phyloP scores from a whole-genome alignment of 1,140 invertebrate genomes.

The Rhagoletis zephyria region DNA sequence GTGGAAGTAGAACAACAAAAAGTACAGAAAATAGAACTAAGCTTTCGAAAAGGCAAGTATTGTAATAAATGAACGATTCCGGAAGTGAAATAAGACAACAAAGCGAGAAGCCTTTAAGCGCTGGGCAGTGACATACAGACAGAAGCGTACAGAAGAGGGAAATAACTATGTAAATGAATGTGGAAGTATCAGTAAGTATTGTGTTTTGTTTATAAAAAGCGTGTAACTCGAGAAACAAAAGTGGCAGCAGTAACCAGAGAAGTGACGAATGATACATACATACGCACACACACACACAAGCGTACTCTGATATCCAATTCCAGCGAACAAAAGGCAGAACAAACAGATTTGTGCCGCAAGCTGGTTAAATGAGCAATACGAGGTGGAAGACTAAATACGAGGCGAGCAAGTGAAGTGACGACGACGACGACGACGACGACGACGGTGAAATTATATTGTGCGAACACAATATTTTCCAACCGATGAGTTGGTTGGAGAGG shows the following conservation, averaged over 20 bases:
- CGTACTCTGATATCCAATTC: not conserved
- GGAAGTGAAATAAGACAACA: conserved; percentile 37
- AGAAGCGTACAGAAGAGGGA: not conserved
- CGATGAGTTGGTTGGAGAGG: too few relatives aligned
- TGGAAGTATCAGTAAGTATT: not conserved
- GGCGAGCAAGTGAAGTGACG: not conserved
- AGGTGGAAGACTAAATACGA: not conserved
- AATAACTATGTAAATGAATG: not conserved
- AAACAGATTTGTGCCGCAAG: conserved; percentile 31
- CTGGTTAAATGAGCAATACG: conserved; percentile 16
- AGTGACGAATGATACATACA: not conserved
- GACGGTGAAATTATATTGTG: not conserved
- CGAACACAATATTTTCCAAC: not conserved
- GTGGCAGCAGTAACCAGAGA: not conserved
- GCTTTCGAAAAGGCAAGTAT: not conserved
- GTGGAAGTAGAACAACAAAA: not conserved
- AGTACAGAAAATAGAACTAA: not conserved
- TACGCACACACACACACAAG: not conserved
- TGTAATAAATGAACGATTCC: not conserved
- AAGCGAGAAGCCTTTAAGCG: not conserved
- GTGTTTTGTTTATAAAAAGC: not conserved
- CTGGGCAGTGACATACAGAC: too few relatives aligned
- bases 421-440: too few relatives aligned
- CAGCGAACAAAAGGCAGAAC: not conserved
- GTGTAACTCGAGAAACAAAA: not conserved